Evolutionary conservation across 2,888 invertebrate genomes (phyloP).

Genomic region (Tholera decimalis): DNA sequence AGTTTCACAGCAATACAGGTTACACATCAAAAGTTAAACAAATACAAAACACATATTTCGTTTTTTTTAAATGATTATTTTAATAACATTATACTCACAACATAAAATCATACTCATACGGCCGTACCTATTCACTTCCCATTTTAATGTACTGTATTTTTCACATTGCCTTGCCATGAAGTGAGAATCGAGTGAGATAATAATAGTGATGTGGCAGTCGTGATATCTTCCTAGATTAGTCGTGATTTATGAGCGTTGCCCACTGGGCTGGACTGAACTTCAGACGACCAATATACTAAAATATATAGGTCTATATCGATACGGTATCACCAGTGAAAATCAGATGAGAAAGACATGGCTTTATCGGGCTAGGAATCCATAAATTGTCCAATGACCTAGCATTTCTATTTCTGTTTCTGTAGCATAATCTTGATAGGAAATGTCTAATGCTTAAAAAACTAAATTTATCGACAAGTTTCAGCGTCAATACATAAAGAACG

Average conservation of each 20-base stretch:
- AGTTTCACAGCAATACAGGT: too few species aligned
- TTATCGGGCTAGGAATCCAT: background rate
- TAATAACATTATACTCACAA: too few species aligned
- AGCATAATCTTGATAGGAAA: background rate
- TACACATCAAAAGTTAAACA: too few species aligned
- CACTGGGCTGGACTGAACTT: constrained; percentile 48
- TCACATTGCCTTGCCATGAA: background rate
- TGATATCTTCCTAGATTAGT: constrained; percentile 75
- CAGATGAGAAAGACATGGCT: background rate
- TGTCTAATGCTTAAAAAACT: background rate
- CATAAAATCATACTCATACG: too few species aligned
- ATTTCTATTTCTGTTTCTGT: too few species aligned
- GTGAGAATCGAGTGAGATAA: constrained; percentile 54
- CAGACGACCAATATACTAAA: constrained; percentile 14
- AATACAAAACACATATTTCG: too few species aligned
- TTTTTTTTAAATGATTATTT: too few species aligned
- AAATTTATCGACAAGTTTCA: too few species aligned
- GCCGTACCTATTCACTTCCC: background rate
- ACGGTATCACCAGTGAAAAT: constrained; percentile 13
- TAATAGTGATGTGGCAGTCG: constrained; percentile 62
- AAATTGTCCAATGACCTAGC: background rate
- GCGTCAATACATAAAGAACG: background rate
- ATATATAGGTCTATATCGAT: constrained; percentile 9
- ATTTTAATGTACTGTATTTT: background rate
- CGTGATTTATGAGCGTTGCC: constrained; percentile 75